Conservation (phyloP, 2,113 vertebrate genomes). For the Rynchops niger region DNA sequence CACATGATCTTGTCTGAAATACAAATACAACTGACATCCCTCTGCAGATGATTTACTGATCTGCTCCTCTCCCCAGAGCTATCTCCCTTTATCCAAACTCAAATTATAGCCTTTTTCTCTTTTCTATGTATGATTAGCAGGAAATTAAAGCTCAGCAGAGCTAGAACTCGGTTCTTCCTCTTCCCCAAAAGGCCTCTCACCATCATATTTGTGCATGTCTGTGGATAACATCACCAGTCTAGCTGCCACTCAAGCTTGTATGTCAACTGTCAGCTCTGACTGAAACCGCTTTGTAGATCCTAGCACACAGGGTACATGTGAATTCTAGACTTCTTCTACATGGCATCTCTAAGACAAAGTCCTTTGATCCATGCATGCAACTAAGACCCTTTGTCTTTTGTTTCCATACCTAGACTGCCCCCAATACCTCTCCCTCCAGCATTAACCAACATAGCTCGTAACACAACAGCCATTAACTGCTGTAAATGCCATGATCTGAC, state of each 20-base stretch:
- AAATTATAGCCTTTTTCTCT: neutral
- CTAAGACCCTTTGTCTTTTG: neutral
- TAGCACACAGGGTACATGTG: neutral
- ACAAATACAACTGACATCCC: neutral
- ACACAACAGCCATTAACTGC: neutral
- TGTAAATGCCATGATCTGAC: neutral
- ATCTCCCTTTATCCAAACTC: neutral
- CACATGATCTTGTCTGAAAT: neutral
- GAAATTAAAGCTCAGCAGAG: neutral
- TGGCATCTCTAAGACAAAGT: neutral
- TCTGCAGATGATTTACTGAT: neutral
- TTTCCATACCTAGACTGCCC: neutral
- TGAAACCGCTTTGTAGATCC: neutral
- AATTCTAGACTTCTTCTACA: neutral
- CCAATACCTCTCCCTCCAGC: neutral
- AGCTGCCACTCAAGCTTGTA: neutral
- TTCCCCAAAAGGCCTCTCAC: neutral
- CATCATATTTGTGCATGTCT: neutral
- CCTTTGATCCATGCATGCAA: neutral
- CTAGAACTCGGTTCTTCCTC: neutral
- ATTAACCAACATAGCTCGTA: neutral
- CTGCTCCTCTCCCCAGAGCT: neutral
- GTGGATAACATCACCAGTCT: neutral
- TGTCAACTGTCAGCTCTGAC: neutral
- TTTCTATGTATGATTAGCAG: neutral